phyloP scores from a whole-genome alignment of 2,113 vertebrate genomes.

The Eleginops maclovinus region DNA sequence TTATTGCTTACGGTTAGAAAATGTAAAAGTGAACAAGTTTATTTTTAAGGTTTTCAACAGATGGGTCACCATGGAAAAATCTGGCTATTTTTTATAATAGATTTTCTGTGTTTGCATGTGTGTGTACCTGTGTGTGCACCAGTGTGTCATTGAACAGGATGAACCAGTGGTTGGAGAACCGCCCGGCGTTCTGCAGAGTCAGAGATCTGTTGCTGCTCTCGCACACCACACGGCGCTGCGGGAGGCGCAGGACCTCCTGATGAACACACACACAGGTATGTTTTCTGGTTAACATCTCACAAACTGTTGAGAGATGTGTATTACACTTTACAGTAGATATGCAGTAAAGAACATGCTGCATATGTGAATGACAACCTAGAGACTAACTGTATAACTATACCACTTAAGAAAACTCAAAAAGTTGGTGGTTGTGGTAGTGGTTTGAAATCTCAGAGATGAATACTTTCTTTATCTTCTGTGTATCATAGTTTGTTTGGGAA shows the following conservation, averaged over 20 bases:
- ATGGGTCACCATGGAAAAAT: no score
- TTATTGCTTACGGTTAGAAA: no score
- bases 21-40: no score
- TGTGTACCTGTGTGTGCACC: conserved; percentile 94
- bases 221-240: conserved; percentile 91
- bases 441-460: conserved; percentile 1
- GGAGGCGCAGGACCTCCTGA: conserved; percentile 92
- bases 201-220: conserved; percentile 93
- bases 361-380: not conserved
- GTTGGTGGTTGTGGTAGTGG: not conserved
- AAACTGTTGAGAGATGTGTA: not conserved
- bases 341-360: no score
- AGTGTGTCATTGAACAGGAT: conserved; percentile 97
- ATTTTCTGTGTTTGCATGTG: not conserved
- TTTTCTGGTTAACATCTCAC: not conserved
- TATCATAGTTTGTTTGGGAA: not conserved
- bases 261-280: conserved; percentile 17
- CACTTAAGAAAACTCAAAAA: not conserved
- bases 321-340: no score
- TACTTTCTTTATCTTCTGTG: not conserved
- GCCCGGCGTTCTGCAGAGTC: conserved; percentile 92
- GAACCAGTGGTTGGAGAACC: conserved; percentile 97
- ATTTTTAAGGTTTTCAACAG: no score
- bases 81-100: not conserved
- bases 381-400: not conserved